Base-by-base conservation (phyloP, 1,140 invertebrate genomes). In the Rhyzopertha dominica region DNA sequence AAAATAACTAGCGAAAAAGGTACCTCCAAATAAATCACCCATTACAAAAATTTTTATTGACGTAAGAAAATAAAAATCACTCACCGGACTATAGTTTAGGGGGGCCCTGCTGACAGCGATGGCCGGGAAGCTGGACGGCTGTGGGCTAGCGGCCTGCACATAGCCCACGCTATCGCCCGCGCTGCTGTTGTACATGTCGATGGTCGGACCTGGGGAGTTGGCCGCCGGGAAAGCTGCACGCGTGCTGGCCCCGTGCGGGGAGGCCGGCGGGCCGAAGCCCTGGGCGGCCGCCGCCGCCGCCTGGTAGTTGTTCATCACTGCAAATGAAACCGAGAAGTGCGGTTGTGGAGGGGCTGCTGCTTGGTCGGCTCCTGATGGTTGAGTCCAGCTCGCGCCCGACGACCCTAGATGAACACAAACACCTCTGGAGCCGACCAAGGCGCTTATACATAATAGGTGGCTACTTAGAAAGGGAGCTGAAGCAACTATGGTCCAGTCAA, bases 271-370 rank as follows among this genome's bases (percentile, higher is more conserved):
- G 53, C 81, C 87, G 58, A 83, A 87, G 30, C 82, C 82, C 46
- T 74, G 71, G 38, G 75, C 74, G 30, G 76, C 80, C 51, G 81
- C 84, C 28, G 85, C 84, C 51, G 82, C 83, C 31, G 85, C 84
- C 68, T 85, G 87, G 74, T 94, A 92, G 77, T 92, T 94, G 78
- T 92, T 94, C 85, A 95, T 91, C 74, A 94, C 89, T 91, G 82
- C 37, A 77, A 77, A 66, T 34, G 58, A 56, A 57, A 58, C 51
- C 41, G 53, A 55, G 56, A 62, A 60, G 50, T 60, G 56, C 45
- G 39, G 53, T 51, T 53, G 55, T 49, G 52, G 53, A 49, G 54
- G 45, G 46, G 51, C 45, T 25, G 54, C 23, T 20, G 49, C 47
- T 26, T 53, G 54, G 42, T 57, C 59, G 57, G 59, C 57, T 53